Evolutionary conservation across 2,797 vertebrate genomes (phyloP), one percentile per base, ranked within the genome.

Genomic region (Schizopygopsis malacanthus): DNA sequence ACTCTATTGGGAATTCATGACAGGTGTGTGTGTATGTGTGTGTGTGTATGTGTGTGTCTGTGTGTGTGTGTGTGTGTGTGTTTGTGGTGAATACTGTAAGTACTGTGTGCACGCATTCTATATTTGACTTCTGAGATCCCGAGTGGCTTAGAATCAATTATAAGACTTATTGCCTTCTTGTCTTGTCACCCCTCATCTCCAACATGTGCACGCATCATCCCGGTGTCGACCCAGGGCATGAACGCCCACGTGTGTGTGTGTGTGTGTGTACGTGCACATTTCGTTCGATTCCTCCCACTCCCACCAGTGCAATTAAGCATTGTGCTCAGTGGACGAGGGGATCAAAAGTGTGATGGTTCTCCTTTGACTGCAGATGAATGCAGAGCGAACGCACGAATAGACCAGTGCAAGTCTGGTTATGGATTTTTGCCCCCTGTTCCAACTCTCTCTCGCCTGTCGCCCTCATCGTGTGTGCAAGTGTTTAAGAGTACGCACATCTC

Each of bases 121-220:
- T 87, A 39, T 86, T 86, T 69, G 87, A 63, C 72, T 85, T 84
- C 89, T 72, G 84, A 37, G 81, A 84, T 89, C 90, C 81, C 87
- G 86, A 90, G 92, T 91, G 91, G 85, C 91, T 90, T 90, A 90
- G 90, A 89, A 91, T 94, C 94, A 92, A 94, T 94, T 92, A 94
- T 95, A 93, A 93, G 92, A 90, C 92, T 94, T 95, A 95, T 94
- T 94, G 93, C 93, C 92, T 94, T 94, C 89, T 92, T 93, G 91
- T 94, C 93, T 91, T 89, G 91, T 93, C 89, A 88, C 90, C 67
- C 77, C 79, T 79, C 86, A 85, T 83, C 90, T 63, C 54, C 83
- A 89, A 88, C 91, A 91, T 88, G 89, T 90, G 90, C 91, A 89
- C 79, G 85, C 89, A 67, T 81, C 78, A 65, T 83, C 78, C 80